Percentiles rank a stretch among this genome's conserved stretches.
Conservation (phyloP, 2,797 vertebrate genomes). For the Acrossocheilus wenchowensis region DNA sequence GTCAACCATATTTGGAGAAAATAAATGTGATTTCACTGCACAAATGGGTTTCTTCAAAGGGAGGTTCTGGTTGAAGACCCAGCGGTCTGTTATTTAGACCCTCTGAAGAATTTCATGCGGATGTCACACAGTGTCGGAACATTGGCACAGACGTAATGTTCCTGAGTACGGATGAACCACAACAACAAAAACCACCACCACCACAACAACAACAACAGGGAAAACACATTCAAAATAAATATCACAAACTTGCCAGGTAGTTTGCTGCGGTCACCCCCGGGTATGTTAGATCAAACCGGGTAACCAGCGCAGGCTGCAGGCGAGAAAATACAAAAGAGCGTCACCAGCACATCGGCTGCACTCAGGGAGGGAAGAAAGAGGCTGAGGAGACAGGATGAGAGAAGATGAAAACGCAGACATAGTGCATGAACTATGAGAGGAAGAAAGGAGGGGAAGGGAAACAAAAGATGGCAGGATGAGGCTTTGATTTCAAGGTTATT, state of each 20-base stretch:
- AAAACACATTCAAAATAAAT: conserved; percentile 50
- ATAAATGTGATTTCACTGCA: conserved; percentile 32
- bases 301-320: conserved; percentile 82
- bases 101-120: conserved; percentile 52
- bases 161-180: conserved; percentile 29
- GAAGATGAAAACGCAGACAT: conserved; percentile 62
- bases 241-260: conserved; percentile 81
- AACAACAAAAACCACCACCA: conserved; percentile 35
- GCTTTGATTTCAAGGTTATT: neutral
- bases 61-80: conserved; percentile 11
- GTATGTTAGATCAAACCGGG: conserved; percentile 83
- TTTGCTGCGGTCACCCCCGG: conserved; percentile 80
- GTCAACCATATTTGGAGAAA: conserved; percentile 15
- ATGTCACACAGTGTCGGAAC: conserved; percentile 34
- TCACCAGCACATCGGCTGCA: conserved; percentile 66
- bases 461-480: conserved; percentile 21
- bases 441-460: conserved; percentile 7
- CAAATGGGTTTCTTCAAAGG: conserved; percentile 47
- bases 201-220: conserved; percentile 6
- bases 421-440: conserved; percentile 55
- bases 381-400: conserved; percentile 46
- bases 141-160: conserved; percentile 43
- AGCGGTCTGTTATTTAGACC: conserved; percentile 25
- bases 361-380: conserved; percentile 34
- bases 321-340: conserved; percentile 74